These are phyloP conservation scores for Oceanodroma tethys DNA, from an alignment of 2,113 vertebrate genomes.

Conservation along the genomic window DNA sequence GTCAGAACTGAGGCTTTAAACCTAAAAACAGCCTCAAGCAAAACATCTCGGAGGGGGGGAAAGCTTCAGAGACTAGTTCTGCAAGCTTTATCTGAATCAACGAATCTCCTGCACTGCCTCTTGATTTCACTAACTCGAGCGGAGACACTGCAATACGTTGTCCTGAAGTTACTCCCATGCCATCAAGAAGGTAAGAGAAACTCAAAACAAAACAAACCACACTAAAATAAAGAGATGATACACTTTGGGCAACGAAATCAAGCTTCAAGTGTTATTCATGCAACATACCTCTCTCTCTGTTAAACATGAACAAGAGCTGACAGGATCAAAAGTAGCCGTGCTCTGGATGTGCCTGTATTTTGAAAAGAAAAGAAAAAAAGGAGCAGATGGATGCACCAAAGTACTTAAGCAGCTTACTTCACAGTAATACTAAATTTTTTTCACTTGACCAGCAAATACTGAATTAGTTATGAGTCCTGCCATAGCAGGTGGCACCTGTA, in stretches of 20 bases:
- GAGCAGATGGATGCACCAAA: slow-evolving; percentile 40
- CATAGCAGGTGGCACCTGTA: slow-evolving; percentile 26
- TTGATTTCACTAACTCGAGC: neutral
- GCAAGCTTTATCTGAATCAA: neutral
- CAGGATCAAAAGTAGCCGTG: neutral
- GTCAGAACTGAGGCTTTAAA: neutral
- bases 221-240: neutral
- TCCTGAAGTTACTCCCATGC: neutral
- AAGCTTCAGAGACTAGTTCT: neutral
- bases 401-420: slow-evolving; percentile 42
- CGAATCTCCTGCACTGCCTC: neutral
- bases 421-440: slow-evolving; percentile 44
- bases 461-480: slow-evolving; percentile 42
- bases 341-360: neutral
- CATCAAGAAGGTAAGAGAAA: neutral
- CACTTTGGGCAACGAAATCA: neutral
- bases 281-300: neutral
- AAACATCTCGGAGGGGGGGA: neutral
- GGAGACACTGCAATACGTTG: neutral
- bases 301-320: neutral
- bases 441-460: slow-evolving; percentile 13
- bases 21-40: neutral
- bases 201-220: neutral
- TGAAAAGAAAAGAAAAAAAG: neutral
- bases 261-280: neutral